Evolutionary conservation across 2,113 vertebrate species (phyloP).

Genomic region (Peromyscus leucopus): DNA sequence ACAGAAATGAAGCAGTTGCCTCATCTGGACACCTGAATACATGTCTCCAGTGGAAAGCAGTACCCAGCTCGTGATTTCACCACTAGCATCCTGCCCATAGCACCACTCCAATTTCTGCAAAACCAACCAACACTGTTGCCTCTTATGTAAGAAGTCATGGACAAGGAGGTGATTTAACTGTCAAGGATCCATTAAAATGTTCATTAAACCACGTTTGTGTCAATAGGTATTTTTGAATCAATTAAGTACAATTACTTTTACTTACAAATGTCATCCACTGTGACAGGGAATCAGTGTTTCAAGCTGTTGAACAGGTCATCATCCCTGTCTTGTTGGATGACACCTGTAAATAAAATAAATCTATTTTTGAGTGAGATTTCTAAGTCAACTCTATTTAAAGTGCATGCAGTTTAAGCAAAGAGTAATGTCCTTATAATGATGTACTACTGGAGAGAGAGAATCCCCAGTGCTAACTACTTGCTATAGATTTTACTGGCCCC

Average conservation of each 20-base stretch:
- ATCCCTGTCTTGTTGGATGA: slow-evolving; percentile 84
- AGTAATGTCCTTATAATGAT: slow-evolving; percentile 41
- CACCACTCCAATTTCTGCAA: not conserved
- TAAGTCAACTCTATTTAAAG: slow-evolving; percentile 72
- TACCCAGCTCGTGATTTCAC: slow-evolving; percentile 14
- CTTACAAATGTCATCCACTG: slow-evolving; percentile 83
- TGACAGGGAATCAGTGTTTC: slow-evolving; percentile 83
- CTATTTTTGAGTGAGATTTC: slow-evolving; percentile 83
- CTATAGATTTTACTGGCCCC: not conserved
- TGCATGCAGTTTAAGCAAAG: slow-evolving; percentile 75
- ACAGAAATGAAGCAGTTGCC: not conserved
- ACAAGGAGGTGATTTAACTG: slow-evolving; percentile 23
- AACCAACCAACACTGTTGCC: not conserved
- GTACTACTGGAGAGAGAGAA: not conserved
- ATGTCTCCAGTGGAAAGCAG: not conserved
- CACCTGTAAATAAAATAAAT: slow-evolving; percentile 84
- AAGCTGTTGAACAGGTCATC: slow-evolving; percentile 81
- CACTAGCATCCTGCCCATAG: not conserved
- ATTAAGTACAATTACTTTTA: slow-evolving; percentile 78
- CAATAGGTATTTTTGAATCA: slow-evolving; percentile 60
- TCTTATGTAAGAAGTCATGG: not conserved
- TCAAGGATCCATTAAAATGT: slow-evolving; percentile 46
- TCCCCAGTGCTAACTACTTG: not conserved
- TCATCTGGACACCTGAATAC: not conserved
- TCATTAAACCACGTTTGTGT: slow-evolving; percentile 41